Evolutionary conservation across 1,140 invertebrate genomes (phyloP), one percentile per base, ranked within the genome.

Genomic region (Hylyphantes graminicola): DNA sequence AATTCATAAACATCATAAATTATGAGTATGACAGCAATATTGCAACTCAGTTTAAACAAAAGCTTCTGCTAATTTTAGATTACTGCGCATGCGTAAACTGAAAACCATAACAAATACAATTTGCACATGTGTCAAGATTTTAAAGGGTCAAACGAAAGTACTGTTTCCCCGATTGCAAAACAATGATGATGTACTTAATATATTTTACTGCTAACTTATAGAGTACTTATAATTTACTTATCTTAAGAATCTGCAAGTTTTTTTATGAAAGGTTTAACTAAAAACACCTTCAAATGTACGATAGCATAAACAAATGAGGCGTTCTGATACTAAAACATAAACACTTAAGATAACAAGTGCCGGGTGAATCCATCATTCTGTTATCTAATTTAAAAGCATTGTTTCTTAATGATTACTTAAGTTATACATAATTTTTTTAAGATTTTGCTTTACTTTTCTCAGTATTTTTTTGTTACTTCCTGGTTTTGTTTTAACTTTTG

Each of bases 51-150:
- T 35, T 35, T 35, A 35, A 35, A 35, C 35, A 35, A 35, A 35
- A 35, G 35, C 35, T 35, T 35, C 35, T 35, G 35, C 35, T 35
- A 35, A 35, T 35, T 35, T 35, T 35, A 35, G 35, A 35, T 35
- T 35, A 35, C 35, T 35, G 5, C 35, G 35, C 35, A 35, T 35
- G 35, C 35, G 35, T 5, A 35, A 2, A 35, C 35, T 35, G 35
- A 35, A 35, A 35, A 35, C 35, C 35, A 35, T 5, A 35, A 35
- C 35, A 35, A 35, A 35, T 35, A 21, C 6, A 11, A 65, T 3
- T 21, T 65, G 63, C 63, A 65, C 63, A 19, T 65, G 19, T 21
- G 63, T 65, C 63, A 65, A 65, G 19, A 65, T 11, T 21, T 17
- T 12, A 65, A 19, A 19, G 1, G 15, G 17, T 65, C 48, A 8